phyloP scores from a whole-genome alignment of 1,140 invertebrate genomes.

The Macrosteles quadrilineatus region DNA sequence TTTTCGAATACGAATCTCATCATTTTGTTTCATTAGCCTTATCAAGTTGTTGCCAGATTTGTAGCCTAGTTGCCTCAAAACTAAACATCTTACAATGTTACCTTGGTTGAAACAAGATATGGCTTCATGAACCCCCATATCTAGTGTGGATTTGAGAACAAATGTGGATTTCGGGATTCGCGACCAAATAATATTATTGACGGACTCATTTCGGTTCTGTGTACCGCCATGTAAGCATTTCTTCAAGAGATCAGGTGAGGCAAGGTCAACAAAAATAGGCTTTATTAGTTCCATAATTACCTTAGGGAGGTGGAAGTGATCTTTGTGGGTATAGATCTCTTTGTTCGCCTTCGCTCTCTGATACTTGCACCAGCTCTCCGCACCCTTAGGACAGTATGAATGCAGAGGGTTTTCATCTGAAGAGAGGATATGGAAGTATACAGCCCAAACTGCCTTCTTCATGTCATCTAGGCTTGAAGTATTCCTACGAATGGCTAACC shows the following conservation, averaged over 20 bases:
- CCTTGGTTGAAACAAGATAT: conserved; percentile 27
- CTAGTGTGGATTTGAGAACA: not conserved
- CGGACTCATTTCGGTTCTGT: not conserved
- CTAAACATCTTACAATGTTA: not conserved
- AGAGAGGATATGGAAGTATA: no score
- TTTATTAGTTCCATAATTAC: not conserved
- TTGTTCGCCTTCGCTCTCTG: no score
- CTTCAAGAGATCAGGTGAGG: not conserved
- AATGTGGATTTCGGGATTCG: conserved; percentile 8
- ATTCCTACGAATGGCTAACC: not conserved
- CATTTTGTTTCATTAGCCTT: not conserved
- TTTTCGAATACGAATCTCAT: not conserved
- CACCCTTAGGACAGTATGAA: no score
- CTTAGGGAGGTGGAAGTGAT: no score
- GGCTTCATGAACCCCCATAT: conserved; percentile 34
- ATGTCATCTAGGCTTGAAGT: no score
- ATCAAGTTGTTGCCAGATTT: not conserved
- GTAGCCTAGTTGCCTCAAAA: not conserved
- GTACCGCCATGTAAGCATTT: conserved; percentile 2
- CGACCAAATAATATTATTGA: conserved; percentile 11
- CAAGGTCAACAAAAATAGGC: not conserved
- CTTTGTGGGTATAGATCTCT: not conserved
- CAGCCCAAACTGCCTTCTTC: no score
- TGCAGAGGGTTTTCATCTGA: no score
- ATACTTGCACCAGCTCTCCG: no score